These are phyloP conservation scores for Cottus gobio DNA, from an alignment of 2,113 vertebrate genomes.

Conservation along the genomic window DNA sequence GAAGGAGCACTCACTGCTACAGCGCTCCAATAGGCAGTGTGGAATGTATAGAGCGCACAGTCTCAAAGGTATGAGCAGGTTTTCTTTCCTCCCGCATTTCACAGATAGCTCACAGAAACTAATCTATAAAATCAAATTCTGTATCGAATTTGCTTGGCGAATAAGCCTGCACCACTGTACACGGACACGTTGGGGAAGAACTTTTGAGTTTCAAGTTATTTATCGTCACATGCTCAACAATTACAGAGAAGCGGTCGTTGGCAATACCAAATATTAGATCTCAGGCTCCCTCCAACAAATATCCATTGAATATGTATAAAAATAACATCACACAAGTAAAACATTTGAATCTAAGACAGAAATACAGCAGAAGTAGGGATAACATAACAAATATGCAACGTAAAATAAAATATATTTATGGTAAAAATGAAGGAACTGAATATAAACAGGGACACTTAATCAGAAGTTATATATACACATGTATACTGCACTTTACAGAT, in stretches of 20 bases:
- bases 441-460: background rate
- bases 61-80: background rate
- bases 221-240: background rate
- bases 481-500: background rate
- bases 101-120: conserved; percentile 4
- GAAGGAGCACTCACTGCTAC: background rate
- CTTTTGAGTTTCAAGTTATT: background rate
- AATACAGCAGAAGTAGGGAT: background rate
- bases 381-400: background rate
- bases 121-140: conserved; percentile 27
- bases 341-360: background rate
- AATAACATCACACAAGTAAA: background rate
- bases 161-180: background rate
- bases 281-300: background rate
- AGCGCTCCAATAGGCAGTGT: background rate
- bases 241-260: background rate
- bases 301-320: background rate
- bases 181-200: too few relatives aligned
- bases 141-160: background rate
- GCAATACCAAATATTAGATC: background rate
- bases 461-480: background rate
- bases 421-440: background rate
- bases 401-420: background rate
- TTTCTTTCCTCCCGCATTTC: conserved; percentile 12
- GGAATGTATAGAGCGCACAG: too few relatives aligned